Evolutionary conservation across 2,113 vertebrate genomes (phyloP).

Genomic region (Vulpes ferrilata): DNA sequence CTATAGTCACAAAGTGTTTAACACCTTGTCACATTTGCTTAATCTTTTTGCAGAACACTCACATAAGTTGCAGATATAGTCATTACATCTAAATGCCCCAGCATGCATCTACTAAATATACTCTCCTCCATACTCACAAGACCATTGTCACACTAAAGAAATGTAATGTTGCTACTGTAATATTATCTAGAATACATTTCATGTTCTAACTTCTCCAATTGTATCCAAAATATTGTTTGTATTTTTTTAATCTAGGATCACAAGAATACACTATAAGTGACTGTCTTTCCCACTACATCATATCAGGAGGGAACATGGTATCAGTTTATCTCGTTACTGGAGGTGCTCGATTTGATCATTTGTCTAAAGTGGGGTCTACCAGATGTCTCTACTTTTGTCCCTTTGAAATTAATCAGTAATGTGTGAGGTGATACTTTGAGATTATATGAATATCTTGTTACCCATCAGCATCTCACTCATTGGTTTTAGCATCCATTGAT

Average conservation of each 20-base stretch:
- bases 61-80: neutral
- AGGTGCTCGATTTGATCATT: slow-evolving; percentile 15
- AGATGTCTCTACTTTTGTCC: neutral
- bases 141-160: neutral
- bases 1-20: slow-evolving; percentile 9
- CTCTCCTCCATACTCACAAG: neutral
- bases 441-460: neutral
- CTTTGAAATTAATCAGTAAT: slow-evolving; percentile 43
- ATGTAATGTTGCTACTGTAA: slow-evolving; percentile 6
- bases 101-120: neutral
- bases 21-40: slow-evolving; percentile 33
- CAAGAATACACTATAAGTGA: neutral
- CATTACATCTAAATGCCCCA: neutral
- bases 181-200: neutral
- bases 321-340: slow-evolving; percentile 18
- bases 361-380: neutral
- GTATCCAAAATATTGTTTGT: neutral
- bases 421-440: neutral
- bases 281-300: neutral
- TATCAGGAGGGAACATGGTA: neutral
- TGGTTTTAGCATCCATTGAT: slow-evolving; percentile 18
- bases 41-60: neutral
- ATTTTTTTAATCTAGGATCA: neutral
- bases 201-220: neutral
- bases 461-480: neutral